phyloP scores from a whole-genome alignment of 2,888 invertebrate genomes.

The Amphipoea oculea region DNA sequence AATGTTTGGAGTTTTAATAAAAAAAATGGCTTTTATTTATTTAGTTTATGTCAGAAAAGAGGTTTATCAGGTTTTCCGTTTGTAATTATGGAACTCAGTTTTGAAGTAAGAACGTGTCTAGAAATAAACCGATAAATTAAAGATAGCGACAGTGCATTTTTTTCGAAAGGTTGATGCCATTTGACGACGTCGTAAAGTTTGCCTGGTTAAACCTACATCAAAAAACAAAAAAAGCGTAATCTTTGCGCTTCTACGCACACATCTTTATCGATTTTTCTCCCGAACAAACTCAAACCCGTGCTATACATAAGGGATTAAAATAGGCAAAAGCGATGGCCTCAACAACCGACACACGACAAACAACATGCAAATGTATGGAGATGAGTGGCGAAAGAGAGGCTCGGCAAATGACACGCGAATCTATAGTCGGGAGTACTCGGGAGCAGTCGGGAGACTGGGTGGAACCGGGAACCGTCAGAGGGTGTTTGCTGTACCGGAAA shows the following conservation, averaged over 20 bases:
- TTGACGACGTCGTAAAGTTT: background rate
- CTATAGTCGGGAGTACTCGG: conserved; percentile 51
- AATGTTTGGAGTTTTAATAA: conserved; percentile 45
- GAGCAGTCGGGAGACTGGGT: conserved; percentile 28
- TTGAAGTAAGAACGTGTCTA: background rate
- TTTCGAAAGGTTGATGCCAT: background rate
- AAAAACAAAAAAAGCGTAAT: background rate
- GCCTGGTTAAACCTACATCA: background rate
- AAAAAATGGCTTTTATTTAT: background rate
- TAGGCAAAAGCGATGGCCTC: conserved; percentile 44
- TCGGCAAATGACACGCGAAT: conserved; percentile 62
- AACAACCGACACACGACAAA: conserved; percentile 58
- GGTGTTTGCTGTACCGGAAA: conserved; percentile 23
- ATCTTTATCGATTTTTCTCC: conserved; percentile 31
- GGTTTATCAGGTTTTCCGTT: background rate
- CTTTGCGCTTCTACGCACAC: background rate
- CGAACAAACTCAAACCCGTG: conserved; percentile 16
- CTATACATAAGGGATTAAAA: conserved; percentile 50
- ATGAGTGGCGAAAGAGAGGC: conserved; percentile 62
- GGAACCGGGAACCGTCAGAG: background rate
- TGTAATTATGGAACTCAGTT: background rate
- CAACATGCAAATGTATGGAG: conserved; percentile 67
- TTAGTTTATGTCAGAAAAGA: background rate
- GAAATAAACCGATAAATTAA: background rate
- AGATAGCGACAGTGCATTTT: background rate